These are phyloP conservation scores for Emydura subglobosa DNA, from an alignment of 2,113 vertebrate genomes.

Conservation along the genomic window DNA sequence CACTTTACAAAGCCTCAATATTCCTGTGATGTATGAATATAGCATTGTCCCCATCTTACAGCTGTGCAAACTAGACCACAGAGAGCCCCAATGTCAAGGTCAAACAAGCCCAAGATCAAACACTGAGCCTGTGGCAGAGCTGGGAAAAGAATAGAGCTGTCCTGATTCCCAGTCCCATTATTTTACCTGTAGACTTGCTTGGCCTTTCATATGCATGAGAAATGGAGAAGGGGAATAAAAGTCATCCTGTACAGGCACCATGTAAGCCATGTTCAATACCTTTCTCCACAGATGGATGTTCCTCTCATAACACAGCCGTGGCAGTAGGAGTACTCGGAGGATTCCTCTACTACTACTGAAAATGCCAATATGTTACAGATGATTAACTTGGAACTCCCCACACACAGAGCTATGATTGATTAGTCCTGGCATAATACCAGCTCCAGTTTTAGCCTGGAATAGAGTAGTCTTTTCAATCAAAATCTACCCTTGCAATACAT, in stretches of 20 bases:
- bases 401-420: not conserved
- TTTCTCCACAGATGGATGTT: not conserved
- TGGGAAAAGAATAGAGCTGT: not conserved
- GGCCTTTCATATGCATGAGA: not conserved
- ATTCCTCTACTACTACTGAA: not conserved
- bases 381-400: accelerated
- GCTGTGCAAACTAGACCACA: not conserved
- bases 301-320: not conserved
- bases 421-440: not conserved
- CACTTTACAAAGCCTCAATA: not conserved
- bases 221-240: not conserved
- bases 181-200: not conserved
- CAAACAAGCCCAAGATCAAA: too few species aligned
- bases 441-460: not conserved
- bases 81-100: not conserved
- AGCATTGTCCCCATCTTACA: not conserved
- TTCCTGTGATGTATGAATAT: not conserved
- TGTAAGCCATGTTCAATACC: accelerated
- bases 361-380: not conserved
- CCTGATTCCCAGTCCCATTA: not conserved
- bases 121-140: not conserved
- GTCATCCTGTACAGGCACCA: accelerated
- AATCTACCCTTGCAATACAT: not conserved
- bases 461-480: not conserved
- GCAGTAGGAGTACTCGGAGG: not conserved